Conservation (phyloP, 64 coral and sea anemone species). For the Pachyseris speciosa region DNA sequence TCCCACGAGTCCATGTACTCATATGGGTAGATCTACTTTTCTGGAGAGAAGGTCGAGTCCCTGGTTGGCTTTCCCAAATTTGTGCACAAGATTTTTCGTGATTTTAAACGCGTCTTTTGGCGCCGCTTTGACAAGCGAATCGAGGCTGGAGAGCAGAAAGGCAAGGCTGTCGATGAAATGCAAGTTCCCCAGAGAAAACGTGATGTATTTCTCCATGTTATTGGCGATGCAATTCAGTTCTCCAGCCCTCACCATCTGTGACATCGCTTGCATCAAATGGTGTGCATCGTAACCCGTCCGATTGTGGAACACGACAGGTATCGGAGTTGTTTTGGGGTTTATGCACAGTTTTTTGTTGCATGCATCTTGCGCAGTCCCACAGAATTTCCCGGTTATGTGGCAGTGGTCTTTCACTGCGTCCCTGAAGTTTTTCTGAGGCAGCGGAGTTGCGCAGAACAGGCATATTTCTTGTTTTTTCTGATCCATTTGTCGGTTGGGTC, state of each 20-base stretch:
- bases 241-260: neutral
- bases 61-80: neutral
- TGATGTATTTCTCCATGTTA: neutral
- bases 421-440: neutral
- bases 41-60: neutral
- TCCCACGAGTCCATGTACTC: neutral
- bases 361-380: neutral
- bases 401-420: constrained; percentile 2
- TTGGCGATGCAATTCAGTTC: neutral
- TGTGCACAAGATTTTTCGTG: neutral
- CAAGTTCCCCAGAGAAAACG: neutral
- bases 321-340: neutral
- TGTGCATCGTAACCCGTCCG: neutral
- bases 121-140: neutral
- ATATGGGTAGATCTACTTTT: neutral
- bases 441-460: neutral
- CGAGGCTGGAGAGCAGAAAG: neutral
- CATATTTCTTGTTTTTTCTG: neutral
- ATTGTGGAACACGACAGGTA: constrained; percentile 12
- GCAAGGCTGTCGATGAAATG: neutral
- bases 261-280: neutral
- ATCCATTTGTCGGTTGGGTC: no score
- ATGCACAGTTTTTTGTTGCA: neutral
- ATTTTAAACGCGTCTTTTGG: neutral
- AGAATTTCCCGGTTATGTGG: constrained; percentile 3